These are phyloP conservation scores for Phenacoccus solenopsis DNA, from an alignment of 1,140 invertebrate species.

Conservation along the genomic window DNA sequence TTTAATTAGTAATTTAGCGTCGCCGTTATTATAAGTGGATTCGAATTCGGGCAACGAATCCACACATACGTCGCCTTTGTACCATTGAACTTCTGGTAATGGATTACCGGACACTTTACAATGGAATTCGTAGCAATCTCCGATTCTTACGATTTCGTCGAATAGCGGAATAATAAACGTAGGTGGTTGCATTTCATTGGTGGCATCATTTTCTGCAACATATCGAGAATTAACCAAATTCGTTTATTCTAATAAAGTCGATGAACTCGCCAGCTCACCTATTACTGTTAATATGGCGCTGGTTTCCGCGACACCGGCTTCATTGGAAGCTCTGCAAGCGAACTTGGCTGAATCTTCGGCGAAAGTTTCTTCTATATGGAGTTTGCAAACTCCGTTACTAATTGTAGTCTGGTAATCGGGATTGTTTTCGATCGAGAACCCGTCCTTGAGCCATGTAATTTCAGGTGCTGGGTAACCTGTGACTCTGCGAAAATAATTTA, in stretches of 20 bases:
- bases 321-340: constrained; percentile 56
- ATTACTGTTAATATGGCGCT: constrained; percentile 60
- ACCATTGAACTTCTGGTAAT: constrained; percentile 65
- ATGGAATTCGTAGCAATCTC: constrained; percentile 48
- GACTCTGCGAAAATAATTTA: constrained; percentile 33
- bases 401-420: constrained; percentile 50
- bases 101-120: constrained; percentile 62
- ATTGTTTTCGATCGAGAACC: constrained; percentile 49
- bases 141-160: constrained; percentile 48
- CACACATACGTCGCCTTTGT: constrained; percentile 57
- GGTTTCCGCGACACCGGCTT: constrained; percentile 53
- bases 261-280: too few relatives aligned
- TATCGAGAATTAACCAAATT: not conserved
- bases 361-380: constrained; percentile 67
- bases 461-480: constrained; percentile 42
- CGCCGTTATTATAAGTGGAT: constrained; percentile 50
- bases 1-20: constrained; percentile 47
- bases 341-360: constrained; percentile 69
- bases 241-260: not conserved
- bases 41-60: constrained; percentile 57
- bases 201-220: constrained; percentile 47
- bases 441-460: constrained; percentile 58
- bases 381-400: constrained; percentile 41
- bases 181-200: constrained; percentile 49
- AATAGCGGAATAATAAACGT: constrained; percentile 48